Conservation (phyloP, 1,140 invertebrate genomes). For the Macrobrachium rosenbergii region DNA sequence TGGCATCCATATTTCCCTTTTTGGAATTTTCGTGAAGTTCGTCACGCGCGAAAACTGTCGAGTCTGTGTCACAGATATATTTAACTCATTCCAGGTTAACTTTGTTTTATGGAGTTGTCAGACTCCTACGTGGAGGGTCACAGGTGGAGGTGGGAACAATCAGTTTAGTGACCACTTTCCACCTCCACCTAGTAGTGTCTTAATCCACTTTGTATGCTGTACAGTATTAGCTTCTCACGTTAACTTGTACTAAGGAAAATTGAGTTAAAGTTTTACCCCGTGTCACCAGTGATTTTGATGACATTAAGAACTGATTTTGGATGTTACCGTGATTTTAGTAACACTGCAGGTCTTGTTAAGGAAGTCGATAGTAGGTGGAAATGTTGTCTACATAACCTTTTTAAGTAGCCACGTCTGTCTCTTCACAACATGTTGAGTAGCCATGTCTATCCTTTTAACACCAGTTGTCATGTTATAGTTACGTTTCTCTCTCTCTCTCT, state of each 20-base stretch:
- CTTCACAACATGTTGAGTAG: neutral
- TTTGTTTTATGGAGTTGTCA: constrained; percentile 2
- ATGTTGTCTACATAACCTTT: too few relatives aligned
- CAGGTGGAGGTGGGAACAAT: constrained; percentile 66
- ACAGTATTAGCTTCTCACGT: neutral
- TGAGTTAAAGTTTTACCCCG: neutral
- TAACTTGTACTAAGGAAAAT: neutral
- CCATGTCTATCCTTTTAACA: constrained; percentile 12
- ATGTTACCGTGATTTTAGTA: too few relatives aligned
- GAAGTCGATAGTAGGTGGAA: too few relatives aligned
- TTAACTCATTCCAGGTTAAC: neutral
- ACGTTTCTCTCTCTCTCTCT: constrained; percentile 6
- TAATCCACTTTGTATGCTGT: constrained; percentile 24
- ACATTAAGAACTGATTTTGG: too few relatives aligned
- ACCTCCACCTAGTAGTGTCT: constrained; percentile 66
- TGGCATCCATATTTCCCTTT: too few relatives aligned
- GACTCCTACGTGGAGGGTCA: constrained; percentile 57
- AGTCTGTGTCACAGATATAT: constrained; percentile 17
- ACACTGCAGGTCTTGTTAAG: too few relatives aligned
- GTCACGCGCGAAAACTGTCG: neutral
- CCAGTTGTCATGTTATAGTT: neutral
- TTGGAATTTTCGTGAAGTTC: too few relatives aligned
- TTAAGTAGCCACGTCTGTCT: too few relatives aligned
- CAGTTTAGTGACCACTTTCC: constrained; percentile 65
- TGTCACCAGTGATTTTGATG: too few relatives aligned